Conservation (phyloP, 1,140 invertebrate species). For the Tyrophagus putrescentiae region DNA sequence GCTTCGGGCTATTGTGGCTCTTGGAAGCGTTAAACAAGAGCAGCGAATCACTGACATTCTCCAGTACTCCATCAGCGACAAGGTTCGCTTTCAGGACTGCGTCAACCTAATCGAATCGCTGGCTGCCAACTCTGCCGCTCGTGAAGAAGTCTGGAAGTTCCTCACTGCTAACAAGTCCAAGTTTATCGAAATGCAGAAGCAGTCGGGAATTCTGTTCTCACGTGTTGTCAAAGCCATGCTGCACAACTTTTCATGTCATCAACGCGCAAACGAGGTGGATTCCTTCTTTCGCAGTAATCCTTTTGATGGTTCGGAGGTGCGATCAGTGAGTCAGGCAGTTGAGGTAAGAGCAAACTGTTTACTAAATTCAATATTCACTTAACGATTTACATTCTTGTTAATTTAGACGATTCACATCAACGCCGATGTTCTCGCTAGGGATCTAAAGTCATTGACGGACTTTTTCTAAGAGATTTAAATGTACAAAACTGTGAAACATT, state of each 20-base stretch:
- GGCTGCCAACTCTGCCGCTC: constrained; percentile 49
- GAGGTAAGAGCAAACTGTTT: too few species aligned
- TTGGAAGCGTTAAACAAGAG: constrained; percentile 57
- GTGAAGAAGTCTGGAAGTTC: constrained; percentile 73
- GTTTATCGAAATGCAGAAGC: constrained; percentile 57
- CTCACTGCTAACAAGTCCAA: constrained; percentile 64
- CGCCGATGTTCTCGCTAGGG: too few species aligned
- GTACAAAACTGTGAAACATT: too few species aligned
- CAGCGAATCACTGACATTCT: constrained; percentile 55
- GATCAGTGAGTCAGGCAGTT: constrained; percentile 66
- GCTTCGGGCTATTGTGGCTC: constrained; percentile 60
- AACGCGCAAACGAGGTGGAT: constrained; percentile 60
- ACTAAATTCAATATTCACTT: too few species aligned
- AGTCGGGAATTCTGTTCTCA: constrained; percentile 59
- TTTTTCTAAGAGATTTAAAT: too few species aligned
- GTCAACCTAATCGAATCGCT: constrained; percentile 73
- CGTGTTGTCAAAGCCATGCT: constrained; percentile 65
- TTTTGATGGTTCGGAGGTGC: constrained; percentile 61
- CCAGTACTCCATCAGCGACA: constrained; percentile 61
- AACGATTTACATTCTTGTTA: too few species aligned
- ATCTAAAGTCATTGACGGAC: too few species aligned
- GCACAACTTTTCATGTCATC: constrained; percentile 70
- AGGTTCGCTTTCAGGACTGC: constrained; percentile 71
- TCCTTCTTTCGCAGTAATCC: constrained; percentile 60
- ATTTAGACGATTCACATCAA: too few species aligned